Conservation (phyloP, 2,113 vertebrate genomes). For the Dicrurus megarhynchus region DNA sequence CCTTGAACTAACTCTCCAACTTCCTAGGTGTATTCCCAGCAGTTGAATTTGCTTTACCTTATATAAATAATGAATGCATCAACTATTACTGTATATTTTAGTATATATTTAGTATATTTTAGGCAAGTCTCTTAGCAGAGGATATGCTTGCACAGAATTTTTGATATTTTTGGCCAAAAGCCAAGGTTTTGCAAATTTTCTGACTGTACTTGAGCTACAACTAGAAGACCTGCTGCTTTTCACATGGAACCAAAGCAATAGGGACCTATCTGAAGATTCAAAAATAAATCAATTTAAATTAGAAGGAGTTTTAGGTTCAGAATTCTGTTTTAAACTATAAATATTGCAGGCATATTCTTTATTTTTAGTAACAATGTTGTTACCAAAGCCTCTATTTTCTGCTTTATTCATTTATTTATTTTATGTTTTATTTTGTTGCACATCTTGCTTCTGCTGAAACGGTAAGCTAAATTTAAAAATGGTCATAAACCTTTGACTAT, state of each 20-base stretch:
- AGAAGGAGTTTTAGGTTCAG: not conserved
- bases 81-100: not conserved
- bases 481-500: not conserved
- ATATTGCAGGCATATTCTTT: not conserved
- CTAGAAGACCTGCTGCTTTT: not conserved
- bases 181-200: not conserved
- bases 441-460: not conserved
- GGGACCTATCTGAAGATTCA: not conserved
- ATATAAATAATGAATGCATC: conserved; percentile 27
- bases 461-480: not conserved
- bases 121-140: not conserved
- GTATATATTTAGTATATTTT: not conserved
- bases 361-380: not conserved
- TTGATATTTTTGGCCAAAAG: not conserved
- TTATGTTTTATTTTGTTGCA: not conserved
- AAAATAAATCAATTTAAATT: not conserved
- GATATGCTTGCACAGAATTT: not conserved
- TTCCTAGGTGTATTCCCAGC: conserved; percentile 16
- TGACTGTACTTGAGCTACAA: not conserved
- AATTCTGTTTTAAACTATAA: not conserved
- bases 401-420: not conserved
- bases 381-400: not conserved
- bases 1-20: conserved; percentile 5
- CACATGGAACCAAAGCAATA: not conserved
- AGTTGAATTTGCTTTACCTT: not conserved